Evolutionary conservation across 2,797 vertebrate genomes (phyloP).

Genomic region (Sarcoramphus papa): DNA sequence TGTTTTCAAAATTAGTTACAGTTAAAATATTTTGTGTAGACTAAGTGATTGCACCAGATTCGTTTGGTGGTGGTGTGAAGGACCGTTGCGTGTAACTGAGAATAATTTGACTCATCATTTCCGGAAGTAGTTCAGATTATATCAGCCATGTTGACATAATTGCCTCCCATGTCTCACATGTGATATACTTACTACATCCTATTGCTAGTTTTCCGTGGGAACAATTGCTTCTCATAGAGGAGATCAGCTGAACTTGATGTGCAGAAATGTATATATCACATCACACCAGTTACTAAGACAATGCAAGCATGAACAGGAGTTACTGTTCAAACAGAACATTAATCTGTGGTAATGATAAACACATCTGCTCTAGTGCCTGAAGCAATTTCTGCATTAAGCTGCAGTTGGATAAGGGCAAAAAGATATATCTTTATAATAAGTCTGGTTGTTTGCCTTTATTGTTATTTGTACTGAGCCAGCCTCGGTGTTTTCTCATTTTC

Average conservation of each 20-base stretch:
- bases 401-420: constrained; percentile 23
- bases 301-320: neutral
- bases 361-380: neutral
- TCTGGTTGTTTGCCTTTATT: constrained; percentile 32
- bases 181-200: neutral
- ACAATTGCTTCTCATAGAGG: neutral
- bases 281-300: neutral
- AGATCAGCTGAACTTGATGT: neutral
- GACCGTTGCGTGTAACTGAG: neutral
- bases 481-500: constrained; percentile 10
- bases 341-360: constrained; percentile 25
- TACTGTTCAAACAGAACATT: constrained; percentile 14
- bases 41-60: neutral
- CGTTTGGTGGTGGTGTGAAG: neutral
- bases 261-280: neutral
- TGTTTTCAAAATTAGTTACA: neutral
- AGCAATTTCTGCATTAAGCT: constrained; percentile 24
- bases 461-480: constrained; percentile 33
- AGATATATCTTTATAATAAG: constrained; percentile 34
- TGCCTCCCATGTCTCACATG: neutral
- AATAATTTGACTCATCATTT: neutral
- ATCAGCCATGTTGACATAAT: neutral
- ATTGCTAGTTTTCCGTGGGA: neutral
- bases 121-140: neutral
- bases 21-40: neutral